Conservation (phyloP, 2,797 vertebrate species). For the Steatocranus sp. region DNA sequence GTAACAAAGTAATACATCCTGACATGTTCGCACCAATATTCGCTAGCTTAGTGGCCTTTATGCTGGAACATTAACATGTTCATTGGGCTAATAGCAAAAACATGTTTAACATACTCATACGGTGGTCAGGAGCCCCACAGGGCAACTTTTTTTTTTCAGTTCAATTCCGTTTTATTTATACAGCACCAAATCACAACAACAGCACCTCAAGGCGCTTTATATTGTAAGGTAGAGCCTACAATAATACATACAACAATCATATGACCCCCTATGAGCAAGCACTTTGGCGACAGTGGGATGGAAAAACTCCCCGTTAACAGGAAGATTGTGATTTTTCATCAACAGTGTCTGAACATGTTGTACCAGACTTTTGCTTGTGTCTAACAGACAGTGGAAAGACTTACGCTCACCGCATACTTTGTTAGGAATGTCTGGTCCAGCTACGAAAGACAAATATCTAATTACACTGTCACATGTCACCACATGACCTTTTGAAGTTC, state of each 20-base stretch:
- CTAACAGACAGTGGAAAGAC: not conserved
- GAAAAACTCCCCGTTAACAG: not conserved
- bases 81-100: not conserved
- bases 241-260: not conserved
- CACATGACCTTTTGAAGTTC: not conserved
- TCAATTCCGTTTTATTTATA: not conserved
- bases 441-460: not conserved
- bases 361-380: not conserved
- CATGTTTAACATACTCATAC: not conserved
- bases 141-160: not conserved
- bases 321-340: not conserved
- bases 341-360: not conserved
- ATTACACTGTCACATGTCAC: not conserved
- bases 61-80: not conserved
- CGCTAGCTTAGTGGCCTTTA: not conserved
- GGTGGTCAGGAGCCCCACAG: not conserved
- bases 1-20: not conserved
- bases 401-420: not conserved
- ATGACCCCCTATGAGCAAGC: rapidly evolving
- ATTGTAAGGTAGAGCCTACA: not conserved
- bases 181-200: not conserved
- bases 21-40: not conserved
- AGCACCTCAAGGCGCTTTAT: not conserved
- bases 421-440: not conserved
- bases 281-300: not conserved